Base-by-base conservation (phyloP, 2,797 vertebrate genomes). In the Dipus sagitta region DNA sequence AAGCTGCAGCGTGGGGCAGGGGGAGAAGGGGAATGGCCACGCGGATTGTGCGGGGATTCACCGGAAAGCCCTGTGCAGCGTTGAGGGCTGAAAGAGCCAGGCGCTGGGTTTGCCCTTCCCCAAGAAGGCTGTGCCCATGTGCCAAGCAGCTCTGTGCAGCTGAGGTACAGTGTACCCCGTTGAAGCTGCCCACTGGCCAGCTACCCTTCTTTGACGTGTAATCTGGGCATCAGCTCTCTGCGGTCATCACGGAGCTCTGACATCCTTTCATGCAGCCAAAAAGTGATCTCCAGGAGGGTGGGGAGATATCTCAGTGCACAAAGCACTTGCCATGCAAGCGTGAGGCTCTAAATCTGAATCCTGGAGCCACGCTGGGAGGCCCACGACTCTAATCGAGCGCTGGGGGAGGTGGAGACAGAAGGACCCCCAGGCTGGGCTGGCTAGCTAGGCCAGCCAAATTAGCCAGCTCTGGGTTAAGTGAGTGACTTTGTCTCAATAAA, bases 21-120 rank as follows among this genome's bases (percentile, higher is more conserved):
- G 21, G 24, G n/a, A 30, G 18, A n/a, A 30, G 47, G 0, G 11
- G 76, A 38, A 72, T 3, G 14, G 3, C 26, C 0, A 3, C 0
- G 10, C 32, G 13, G 32, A 30, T 42, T 28, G 10, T 28, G 30
- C 34, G 38, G 71, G 79, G 34, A 3, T 1, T n/a, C 13, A 72
- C 30, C 32, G 60, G 12, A 10, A 12, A 11, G 47, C 77, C 28
- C 62, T 88, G 32, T 18, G 70, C 32, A 21, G 12, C 6, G 13
- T 2, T 6, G 77, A 30, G 32, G 58, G 30, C 58, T 68, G 34
- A 80, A 32, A 14, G 18, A 3, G 67, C 47, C 58, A 24, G 83
- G 20, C 38, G 6, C 30, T 6, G 5, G 11, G 3, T 60, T 6
- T 54, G 58, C 62, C 86, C 42, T 86, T 86, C 47, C 67, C 62